phyloP scores from a whole-genome alignment of 2,113 vertebrate genomes.

The Heterotis niloticus region DNA sequence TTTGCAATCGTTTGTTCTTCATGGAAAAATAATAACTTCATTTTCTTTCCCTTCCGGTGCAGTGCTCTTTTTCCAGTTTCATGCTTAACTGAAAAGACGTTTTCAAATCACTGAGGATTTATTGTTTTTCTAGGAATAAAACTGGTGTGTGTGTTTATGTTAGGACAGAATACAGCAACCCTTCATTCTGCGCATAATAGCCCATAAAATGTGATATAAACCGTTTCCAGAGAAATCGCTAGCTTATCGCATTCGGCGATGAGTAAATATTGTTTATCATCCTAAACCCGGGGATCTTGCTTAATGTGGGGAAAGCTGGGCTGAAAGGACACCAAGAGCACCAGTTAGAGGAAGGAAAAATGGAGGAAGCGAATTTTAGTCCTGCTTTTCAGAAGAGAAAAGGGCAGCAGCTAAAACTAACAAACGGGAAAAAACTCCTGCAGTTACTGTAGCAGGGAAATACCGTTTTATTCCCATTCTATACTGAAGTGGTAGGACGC shows the following conservation, averaged over 20 bases:
- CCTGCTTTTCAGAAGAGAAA: constrained; percentile 6
- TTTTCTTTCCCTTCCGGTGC: constrained; percentile 41
- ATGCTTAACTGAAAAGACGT: constrained; percentile 44
- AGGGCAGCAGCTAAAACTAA: constrained; percentile 33
- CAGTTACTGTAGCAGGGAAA: constrained; percentile 35
- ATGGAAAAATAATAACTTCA: constrained; percentile 50
- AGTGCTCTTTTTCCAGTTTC: constrained; percentile 28
- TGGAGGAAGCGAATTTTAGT: constrained; percentile 6
- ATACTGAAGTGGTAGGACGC: constrained; percentile 25
- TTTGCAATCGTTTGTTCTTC: constrained; percentile 52
- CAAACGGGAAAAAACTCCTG: constrained; percentile 30
- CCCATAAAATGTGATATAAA: constrained; percentile 34
- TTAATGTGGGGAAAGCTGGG: constrained; percentile 31
- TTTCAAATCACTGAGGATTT: constrained; percentile 52
- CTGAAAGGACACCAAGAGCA: constrained; percentile 12
- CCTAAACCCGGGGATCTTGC: constrained; percentile 28
- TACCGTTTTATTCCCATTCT: constrained; percentile 33
- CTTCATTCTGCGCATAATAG: constrained; percentile 28
- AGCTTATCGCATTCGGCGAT: constrained; percentile 17
- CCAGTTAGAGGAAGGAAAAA: no score
- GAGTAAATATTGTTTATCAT: constrained; percentile 33
- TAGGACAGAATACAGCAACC: constrained; percentile 37
- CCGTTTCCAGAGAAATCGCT: constrained; percentile 30
- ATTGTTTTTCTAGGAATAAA: constrained; percentile 44
- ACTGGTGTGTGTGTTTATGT: constrained; percentile 41